Percentiles rank a stretch among this genome's conserved stretches.
Conservation (phyloP, 2,797 vertebrate species). For the Tadarida brasiliensis region DNA sequence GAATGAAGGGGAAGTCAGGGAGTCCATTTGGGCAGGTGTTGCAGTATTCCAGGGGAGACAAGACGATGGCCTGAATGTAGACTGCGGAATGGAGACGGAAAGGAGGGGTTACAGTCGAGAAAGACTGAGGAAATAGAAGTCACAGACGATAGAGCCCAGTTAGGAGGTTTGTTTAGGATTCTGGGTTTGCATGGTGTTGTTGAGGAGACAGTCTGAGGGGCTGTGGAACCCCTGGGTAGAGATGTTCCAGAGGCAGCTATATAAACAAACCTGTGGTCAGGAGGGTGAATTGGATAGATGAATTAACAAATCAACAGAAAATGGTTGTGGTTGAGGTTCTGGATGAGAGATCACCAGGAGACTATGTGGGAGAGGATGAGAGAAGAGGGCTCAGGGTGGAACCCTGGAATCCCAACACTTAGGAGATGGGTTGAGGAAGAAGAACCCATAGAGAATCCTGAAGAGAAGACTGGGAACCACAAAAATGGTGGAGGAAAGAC, state of each 20-base stretch:
- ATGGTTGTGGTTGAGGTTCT: background rate
- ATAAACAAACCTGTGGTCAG: background rate
- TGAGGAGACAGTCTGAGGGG: background rate
- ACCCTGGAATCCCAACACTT: background rate
- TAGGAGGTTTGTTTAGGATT: background rate
- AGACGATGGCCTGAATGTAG: background rate
- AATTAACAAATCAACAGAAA: background rate
- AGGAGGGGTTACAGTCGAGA: background rate
- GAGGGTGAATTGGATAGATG: background rate
- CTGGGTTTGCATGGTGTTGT: background rate
- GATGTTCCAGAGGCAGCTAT: background rate
- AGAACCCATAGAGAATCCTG: background rate
- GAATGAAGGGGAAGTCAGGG: background rate
- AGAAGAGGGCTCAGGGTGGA: background rate
- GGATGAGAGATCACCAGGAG: background rate
- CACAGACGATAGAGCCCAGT: background rate
- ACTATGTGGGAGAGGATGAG: background rate
- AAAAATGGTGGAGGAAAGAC: background rate
- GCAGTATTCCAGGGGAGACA: background rate
- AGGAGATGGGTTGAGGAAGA: background rate
- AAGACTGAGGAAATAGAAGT: background rate
- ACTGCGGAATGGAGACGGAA: rapidly evolving
- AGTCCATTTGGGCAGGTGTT: no score
- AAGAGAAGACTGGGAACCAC: background rate
- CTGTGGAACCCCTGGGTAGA: background rate